Evolutionary conservation across 1,140 invertebrate genomes (phyloP), one percentile per base, ranked within the genome.

Genomic region (Drosophila novamexicana): DNA sequence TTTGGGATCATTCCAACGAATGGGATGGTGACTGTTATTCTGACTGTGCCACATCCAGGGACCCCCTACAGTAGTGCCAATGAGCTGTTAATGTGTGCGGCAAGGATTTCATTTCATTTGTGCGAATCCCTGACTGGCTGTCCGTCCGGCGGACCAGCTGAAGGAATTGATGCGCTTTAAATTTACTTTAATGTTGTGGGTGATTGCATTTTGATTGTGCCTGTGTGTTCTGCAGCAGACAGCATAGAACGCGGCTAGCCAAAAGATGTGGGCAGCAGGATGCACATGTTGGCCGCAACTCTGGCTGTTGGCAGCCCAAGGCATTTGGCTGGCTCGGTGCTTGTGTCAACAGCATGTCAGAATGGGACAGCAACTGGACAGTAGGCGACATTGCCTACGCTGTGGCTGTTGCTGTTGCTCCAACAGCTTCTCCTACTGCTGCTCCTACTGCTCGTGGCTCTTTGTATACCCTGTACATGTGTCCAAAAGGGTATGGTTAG

Each of bases 61-160:
- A 89, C 84, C 84, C 84, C 84, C 84, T 84, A 89, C 77, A 75
- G 84, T 84, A 89, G 84, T 89, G 84, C 53, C 84, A 89, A 89
- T 89, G 84, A 89, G 84, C 84, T 89, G 84, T 89, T 89, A 89
- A 89, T 89, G 84, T 77, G 84, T 75, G 75, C 85, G 85, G 84
- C 85, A 89, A 84, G 84, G 84, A 89, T 88, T 89, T 81, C 84
- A 81, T 89, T 86, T 85, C 77, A 75, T 81, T 75, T 75, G 63
- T 57, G 69, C 54, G 54, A 67, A 64, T 75, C 63, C 71, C 69
- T 42, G 61, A n/a, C 42, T 50, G 45, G 47, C 1, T 64, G 39
- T 1, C 4, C 29, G 42, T 10, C 7, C 9, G 29, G 14, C 8
- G 12, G 18, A 2, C 37, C 44, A 37, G 54, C 32, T 18, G 14